These are phyloP conservation scores for Temnopleurus reevesii DNA, from an alignment of 53 echinoderm and acorn worm species.

Conservation along the genomic window DNA sequence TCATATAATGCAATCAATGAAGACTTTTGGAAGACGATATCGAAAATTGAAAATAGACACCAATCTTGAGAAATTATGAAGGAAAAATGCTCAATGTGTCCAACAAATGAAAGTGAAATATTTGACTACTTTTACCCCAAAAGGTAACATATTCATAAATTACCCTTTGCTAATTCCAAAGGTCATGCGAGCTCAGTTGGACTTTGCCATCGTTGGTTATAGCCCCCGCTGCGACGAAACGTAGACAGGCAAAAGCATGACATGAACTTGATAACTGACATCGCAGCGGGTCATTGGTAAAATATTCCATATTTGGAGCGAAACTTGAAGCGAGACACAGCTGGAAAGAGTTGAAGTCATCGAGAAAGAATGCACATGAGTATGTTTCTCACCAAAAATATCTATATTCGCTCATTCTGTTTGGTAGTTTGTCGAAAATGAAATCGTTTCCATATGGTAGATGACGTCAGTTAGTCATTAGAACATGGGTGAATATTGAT, in stretches of 20 bases:
- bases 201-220: not conserved
- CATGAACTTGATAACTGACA: not conserved
- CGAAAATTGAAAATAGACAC: no score
- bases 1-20: no score
- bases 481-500: not conserved
- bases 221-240: conserved; percentile 28
- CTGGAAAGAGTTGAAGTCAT: conserved; percentile 23
- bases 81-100: not conserved
- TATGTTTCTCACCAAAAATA: not conserved
- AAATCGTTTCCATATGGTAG: not conserved
- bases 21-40: no score
- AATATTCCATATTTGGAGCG: not conserved
- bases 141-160: not conserved
- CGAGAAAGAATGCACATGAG: not conserved
- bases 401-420: no score
- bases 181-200: not conserved
- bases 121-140: not conserved
- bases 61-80: not conserved
- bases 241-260: not conserved
- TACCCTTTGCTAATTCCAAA: not conserved
- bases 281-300: not conserved
- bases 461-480: not conserved
- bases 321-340: not conserved
- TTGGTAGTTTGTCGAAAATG: not conserved
- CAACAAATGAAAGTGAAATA: not conserved